These are phyloP conservation scores for Tympanuchus pallidicinctus DNA, from an alignment of 2,113 vertebrate species.

Conservation along the genomic window DNA sequence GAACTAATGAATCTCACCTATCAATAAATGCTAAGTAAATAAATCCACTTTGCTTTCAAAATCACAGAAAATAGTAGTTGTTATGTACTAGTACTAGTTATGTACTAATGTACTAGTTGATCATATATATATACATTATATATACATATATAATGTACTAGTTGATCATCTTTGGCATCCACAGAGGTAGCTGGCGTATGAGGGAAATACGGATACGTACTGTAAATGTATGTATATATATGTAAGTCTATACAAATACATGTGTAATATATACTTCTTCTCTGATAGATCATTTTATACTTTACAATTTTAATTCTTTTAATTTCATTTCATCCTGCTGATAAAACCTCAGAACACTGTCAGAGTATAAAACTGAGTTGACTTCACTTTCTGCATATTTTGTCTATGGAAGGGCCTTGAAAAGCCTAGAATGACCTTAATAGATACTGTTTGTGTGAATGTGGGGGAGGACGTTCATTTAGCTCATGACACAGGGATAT, in stretches of 20 bases:
- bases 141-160: not conserved
- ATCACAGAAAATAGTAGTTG: not conserved
- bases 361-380: not conserved
- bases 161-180: not conserved
- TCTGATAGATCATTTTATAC: not conserved
- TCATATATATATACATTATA: no score
- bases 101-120: no score
- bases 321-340: not conserved
- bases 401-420: not conserved
- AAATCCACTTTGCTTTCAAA: not conserved
- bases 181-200: not conserved
- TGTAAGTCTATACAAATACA: not conserved
- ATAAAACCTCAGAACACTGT: not conserved
- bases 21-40: not conserved
- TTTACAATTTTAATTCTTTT: not conserved
- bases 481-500: not conserved
- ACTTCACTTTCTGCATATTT: not conserved
- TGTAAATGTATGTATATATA: not conserved
- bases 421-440: conserved; percentile 11
- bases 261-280: not conserved
- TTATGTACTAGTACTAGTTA: no score
- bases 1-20: not conserved
- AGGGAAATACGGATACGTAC: not conserved
- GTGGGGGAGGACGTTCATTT: not conserved
- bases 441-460: not conserved